phyloP scores from a whole-genome alignment of 2,888 invertebrate genomes.

The Byasa hedistus region DNA sequence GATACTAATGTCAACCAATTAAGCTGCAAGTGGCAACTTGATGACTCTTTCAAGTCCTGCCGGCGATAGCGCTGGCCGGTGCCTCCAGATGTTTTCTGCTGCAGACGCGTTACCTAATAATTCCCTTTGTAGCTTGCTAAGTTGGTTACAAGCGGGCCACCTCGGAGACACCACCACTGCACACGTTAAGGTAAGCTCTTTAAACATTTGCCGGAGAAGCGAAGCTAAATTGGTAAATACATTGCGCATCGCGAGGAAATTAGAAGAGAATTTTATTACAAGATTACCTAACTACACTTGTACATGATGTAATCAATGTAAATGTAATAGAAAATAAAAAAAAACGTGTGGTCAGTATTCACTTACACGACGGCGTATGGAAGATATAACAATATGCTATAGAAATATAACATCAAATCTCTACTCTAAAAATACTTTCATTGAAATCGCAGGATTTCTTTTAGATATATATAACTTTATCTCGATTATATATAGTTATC shows the following conservation, averaged over 20 bases:
- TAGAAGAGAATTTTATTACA: no score
- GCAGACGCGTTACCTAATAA: slow-evolving; percentile 49
- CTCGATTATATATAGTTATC: no score
- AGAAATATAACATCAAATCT: no score
- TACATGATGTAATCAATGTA: no score
- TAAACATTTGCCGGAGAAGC: slow-evolving; percentile 38
- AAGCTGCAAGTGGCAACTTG: slow-evolving; percentile 18
- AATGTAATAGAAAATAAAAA: no score
- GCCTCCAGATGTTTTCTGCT: slow-evolving; percentile 40
- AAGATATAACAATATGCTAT: no score
- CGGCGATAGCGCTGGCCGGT: slow-evolving; percentile 17
- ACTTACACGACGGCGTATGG: no score
- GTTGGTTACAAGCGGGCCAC: slow-evolving; percentile 41
- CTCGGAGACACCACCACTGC: slow-evolving; percentile 23
- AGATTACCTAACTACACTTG: no score
- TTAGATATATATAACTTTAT: no score
- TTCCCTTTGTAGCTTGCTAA: slow-evolving; percentile 51
- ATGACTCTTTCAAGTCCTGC: slow-evolving; percentile 18
- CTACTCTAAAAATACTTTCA: no score
- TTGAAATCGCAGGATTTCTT: no score
- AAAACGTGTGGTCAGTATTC: no score
- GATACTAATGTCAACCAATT: slow-evolving; percentile 20
- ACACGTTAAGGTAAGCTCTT: slow-evolving; percentile 33
- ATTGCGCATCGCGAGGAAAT: neutral
- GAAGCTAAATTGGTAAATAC: slow-evolving; percentile 34